phyloP scores from a whole-genome alignment of 2,888 invertebrate genomes.

The Hyposoter didymator region DNA sequence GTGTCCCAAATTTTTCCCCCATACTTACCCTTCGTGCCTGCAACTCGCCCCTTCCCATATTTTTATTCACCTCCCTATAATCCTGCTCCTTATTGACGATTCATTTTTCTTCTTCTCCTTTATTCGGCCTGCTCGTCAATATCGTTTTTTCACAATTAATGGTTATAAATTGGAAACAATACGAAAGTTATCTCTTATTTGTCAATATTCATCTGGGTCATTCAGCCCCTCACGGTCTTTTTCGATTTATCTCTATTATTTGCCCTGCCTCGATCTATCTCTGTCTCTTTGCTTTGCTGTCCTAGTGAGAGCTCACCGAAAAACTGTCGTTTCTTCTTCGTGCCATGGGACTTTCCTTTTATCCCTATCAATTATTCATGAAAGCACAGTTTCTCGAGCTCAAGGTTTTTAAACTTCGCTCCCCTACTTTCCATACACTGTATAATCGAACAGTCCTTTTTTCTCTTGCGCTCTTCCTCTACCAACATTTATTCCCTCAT shows the following conservation, averaged over 20 bases:
- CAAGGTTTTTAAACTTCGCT: conserved; percentile 63
- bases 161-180: not conserved
- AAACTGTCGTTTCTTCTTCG: conserved; percentile 43
- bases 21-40: not conserved
- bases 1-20: not conserved
- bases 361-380: conserved; percentile 70
- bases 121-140: not conserved
- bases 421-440: conserved; percentile 18
- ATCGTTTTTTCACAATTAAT: not conserved
- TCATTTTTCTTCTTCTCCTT: not conserved
- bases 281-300: not conserved
- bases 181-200: not conserved
- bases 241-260: conserved; percentile 36
- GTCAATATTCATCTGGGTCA: conserved; percentile 5
- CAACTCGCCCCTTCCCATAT: not conserved
- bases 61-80: not conserved
- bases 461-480: conserved; percentile 1
- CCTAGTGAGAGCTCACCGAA: conserved; percentile 39
- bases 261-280: conserved; percentile 7
- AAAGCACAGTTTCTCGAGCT: conserved; percentile 56
- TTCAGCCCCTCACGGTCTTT: conserved; percentile 6
- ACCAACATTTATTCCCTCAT: conserved; percentile 26
- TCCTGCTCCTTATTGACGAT: not conserved
- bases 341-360: conserved; percentile 58
- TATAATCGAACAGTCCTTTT: conserved; percentile 6